Evolutionary conservation across 2,888 invertebrate species (phyloP).

Genomic region (Ophion ellenae): DNA sequence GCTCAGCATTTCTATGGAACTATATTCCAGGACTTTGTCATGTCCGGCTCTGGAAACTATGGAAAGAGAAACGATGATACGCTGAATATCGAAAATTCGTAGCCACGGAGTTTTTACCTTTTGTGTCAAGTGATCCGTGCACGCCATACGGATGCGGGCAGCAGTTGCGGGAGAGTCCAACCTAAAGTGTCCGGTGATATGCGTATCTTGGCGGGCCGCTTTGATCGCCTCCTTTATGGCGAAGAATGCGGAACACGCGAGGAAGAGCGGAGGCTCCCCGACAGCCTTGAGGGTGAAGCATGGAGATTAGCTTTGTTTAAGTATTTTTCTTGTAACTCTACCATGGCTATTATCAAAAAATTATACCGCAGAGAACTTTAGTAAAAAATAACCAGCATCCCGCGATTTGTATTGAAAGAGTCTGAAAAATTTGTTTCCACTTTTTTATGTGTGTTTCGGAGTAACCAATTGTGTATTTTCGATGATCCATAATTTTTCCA

Average conservation of each 20-base stretch:
- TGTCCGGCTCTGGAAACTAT: conserved; percentile 73
- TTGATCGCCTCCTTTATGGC: conserved; percentile 95
- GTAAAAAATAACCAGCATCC: background rate
- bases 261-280: conserved; percentile 97
- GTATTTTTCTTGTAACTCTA: background rate
- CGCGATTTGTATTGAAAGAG: background rate
- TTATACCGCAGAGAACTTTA: background rate
- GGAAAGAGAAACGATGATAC: conserved; percentile 16
- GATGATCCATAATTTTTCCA: background rate
- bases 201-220: conserved; percentile 90
- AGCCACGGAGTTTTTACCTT: conserved; percentile 86
- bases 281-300: conserved; percentile 88
- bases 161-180: conserved; percentile 95
- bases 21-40: conserved; percentile 74
- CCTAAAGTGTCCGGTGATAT: conserved; percentile 86
- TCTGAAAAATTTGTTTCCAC: conserved; percentile 8
- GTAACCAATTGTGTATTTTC: background rate
- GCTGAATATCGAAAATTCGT: background rate
- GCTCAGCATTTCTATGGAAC: conserved; percentile 68
- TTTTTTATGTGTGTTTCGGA: background rate
- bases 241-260: conserved; percentile 94
- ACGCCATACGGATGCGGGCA: conserved; percentile 95
- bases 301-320: background rate
- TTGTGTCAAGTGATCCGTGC: conserved; percentile 92
- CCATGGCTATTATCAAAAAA: background rate